phyloP scores from a whole-genome alignment of 53 echinoderm and acorn worm species.

The Patiria pectinifera region DNA sequence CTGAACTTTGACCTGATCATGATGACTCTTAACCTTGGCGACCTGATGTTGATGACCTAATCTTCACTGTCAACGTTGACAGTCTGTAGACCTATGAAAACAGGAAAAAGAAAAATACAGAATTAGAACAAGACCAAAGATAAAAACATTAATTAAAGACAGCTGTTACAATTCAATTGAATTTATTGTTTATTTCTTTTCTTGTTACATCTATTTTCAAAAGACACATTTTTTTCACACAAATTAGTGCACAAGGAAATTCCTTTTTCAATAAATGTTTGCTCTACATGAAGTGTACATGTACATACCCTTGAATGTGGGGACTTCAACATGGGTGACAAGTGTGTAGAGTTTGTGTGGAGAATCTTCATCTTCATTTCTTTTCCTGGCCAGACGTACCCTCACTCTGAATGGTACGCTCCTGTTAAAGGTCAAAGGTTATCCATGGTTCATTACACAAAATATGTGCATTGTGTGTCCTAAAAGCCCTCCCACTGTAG shows the following conservation, averaged over 20 bases:
- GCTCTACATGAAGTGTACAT: neutral
- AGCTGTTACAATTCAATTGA: no score
- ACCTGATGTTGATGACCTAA: slow-evolving; percentile 18
- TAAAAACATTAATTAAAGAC: neutral
- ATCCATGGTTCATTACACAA: neutral
- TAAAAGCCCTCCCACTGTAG: no score
- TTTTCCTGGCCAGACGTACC: slow-evolving; percentile 96
- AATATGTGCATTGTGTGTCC: no score
- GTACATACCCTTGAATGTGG: slow-evolving; percentile 85
- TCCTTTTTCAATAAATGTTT: no score
- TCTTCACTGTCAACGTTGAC: slow-evolving; percentile 83
- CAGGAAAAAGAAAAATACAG: neutral
- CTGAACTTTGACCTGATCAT: neutral
- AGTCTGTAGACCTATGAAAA: slow-evolving; percentile 73
- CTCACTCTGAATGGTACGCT: slow-evolving; percentile 98
- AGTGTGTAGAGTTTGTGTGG: slow-evolving; percentile 96
- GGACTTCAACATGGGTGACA: slow-evolving; percentile 85
- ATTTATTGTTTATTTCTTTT: no score
- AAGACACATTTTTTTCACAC: no score
- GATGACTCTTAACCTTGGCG: neutral
- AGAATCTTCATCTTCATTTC: slow-evolving; percentile 98
- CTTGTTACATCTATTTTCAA: no score
- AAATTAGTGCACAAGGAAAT: no score
- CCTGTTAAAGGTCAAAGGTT: slow-evolving; percentile 66
- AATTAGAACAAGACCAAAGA: neutral